A percentile compares a stretch with the other conserved stretches of the same genome.
phyloP scores from a whole-genome alignment of 2,888 invertebrate genomes.

The Bruchidius siliquastri region DNA sequence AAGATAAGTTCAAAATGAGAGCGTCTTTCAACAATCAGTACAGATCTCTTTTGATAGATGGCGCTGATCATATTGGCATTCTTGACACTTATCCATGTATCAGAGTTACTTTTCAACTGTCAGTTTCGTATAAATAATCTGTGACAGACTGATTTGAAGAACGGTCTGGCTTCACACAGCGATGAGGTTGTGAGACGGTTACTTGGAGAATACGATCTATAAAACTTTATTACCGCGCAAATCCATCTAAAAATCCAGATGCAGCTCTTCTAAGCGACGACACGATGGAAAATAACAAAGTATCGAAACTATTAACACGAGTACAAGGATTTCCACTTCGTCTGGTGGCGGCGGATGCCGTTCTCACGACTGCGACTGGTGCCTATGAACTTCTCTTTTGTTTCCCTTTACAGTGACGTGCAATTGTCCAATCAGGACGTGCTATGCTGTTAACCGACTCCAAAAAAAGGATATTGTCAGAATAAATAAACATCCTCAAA shows the following conservation, averaged over 20 bases:
- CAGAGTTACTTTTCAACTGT: too few relatives aligned
- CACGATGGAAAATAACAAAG: conserved; percentile 31
- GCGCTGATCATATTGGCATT: too few relatives aligned
- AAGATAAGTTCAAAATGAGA: too few relatives aligned
- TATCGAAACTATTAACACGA: conserved; percentile 37
- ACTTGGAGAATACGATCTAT: background rate
- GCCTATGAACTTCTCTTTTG: background rate
- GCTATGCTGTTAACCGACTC: too few relatives aligned
- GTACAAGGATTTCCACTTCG: conserved; percentile 40
- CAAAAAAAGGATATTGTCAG: too few relatives aligned
- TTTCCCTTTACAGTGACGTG: background rate
- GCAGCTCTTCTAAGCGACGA: conserved; percentile 10
- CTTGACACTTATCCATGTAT: too few relatives aligned
- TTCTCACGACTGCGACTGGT: conserved; percentile 29
- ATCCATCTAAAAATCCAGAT: background rate
- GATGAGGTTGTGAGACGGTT: background rate
- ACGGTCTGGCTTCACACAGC: background rate
- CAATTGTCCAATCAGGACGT: background rate
- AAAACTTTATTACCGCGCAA: background rate
- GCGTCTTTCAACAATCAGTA: too few relatives aligned
- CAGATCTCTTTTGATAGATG: too few relatives aligned
- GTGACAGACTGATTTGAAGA: background rate
- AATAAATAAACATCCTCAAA: too few relatives aligned
- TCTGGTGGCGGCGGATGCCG: conserved; percentile 29
- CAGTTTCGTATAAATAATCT: too few relatives aligned